Evolutionary conservation across 1,140 invertebrate genomes (phyloP), one percentile per base, ranked within the genome.

Genomic region (Lordiphosa collinella): DNA sequence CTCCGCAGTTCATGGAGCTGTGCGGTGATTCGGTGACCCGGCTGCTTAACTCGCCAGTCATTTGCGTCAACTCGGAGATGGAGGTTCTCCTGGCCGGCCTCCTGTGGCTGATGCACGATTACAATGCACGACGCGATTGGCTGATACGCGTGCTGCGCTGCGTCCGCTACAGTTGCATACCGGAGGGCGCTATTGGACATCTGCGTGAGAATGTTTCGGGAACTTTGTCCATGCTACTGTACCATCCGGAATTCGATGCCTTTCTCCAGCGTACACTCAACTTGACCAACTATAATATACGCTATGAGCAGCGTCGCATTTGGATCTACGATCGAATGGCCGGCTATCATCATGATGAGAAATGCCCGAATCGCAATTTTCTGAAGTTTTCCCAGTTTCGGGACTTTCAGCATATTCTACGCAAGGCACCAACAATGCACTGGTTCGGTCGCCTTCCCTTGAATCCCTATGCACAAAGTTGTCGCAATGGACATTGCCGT

Each of bases 21-120:
- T 47, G 32, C 35, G 37, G 44, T 0, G 35, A 36, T 7, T 40
- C 40, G 4, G 6, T 67, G n/a, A n/a, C 40, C 34, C 7, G 12
- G 1, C 22, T 67, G 52, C 31, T 67, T 7, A 35, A 40, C 25
- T 67, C 58, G 4, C 3, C 34, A 7, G 18, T 4, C 10, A 56
- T 67, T 8, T 66, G 63, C 7, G 47, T 66, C 1, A 66, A 66
- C 32, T 51, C 63, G 0, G 63, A 66, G 12, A 9, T 67, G 18
- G 63, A 67, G 36, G 63, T 67, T 1, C 12, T 67, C 1, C 34
- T 67, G 7, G 58, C 64, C 0, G 43, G 12, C 10, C 16, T 67
- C 0, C 1, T 41, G 3, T 67, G 64, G 64, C 29, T 67, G 4
- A 7, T 16, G 1, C 22, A 62, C n/a, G 51, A 67, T 6, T 67